Percentiles rank a stretch among this genome's conserved stretches.
These are phyloP conservation scores for Diploscapter pachys DNA, from an alignment of 1,140 invertebrate species.

Conservation along the genomic window DNA sequence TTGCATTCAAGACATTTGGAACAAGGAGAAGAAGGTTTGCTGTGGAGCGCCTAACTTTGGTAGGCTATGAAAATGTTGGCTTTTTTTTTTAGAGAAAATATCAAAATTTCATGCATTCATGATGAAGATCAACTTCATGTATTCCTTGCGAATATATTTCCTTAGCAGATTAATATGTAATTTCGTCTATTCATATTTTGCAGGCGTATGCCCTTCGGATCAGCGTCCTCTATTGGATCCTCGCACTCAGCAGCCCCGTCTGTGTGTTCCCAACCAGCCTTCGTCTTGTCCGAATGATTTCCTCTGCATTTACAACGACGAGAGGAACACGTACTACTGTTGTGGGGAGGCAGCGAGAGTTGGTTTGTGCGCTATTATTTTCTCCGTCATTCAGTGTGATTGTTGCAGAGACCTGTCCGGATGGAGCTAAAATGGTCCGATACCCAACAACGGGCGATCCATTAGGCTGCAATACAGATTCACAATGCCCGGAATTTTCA, in stretches of 20 bases:
- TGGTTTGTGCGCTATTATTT: neutral
- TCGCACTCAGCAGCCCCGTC: neutral
- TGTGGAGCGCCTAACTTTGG: slow-evolving; percentile 34
- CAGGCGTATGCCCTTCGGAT: slow-evolving; percentile 8
- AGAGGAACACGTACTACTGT: slow-evolving; percentile 8
- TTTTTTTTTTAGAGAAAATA: neutral
- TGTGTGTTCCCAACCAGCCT: neutral
- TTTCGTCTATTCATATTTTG: neutral
- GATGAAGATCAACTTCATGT: too few relatives aligned
- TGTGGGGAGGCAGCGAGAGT: neutral
- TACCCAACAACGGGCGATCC: slow-evolving; percentile 6
- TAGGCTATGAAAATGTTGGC: neutral
- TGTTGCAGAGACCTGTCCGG: neutral
- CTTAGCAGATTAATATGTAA: neutral
- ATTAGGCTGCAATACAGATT: neutral
- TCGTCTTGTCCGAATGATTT: slow-evolving; percentile 11
- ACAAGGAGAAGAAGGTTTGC: slow-evolving; percentile 28
- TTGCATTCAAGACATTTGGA: slow-evolving; percentile 28
- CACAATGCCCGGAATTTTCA: neutral
- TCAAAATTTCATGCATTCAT: neutral
- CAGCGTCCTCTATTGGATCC: slow-evolving; percentile 7
- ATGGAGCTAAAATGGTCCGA: slow-evolving; percentile 7
- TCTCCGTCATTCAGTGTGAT: neutral
- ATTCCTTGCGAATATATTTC: too few relatives aligned
- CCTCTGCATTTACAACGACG: slow-evolving; percentile 2